phyloP scores from a whole-genome alignment of 2,888 invertebrate genomes.

The Troides aeacus region DNA sequence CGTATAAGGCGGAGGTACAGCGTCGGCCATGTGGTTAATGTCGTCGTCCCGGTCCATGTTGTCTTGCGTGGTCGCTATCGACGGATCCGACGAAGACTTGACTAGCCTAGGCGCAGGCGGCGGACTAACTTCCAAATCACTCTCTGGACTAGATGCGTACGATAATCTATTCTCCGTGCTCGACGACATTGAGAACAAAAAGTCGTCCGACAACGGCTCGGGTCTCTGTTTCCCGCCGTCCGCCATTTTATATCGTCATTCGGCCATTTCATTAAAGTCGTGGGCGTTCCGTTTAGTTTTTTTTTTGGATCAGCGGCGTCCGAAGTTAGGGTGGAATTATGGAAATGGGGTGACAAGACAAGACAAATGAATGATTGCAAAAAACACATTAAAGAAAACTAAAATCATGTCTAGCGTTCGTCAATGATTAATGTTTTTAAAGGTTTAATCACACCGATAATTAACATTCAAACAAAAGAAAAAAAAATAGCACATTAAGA shows the following conservation, averaged over 20 bases:
- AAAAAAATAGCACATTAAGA: slow-evolving; percentile 2
- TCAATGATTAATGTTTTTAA: slow-evolving; percentile 65
- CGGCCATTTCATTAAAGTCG: slow-evolving; percentile 50
- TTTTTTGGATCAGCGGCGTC: slow-evolving; percentile 53
- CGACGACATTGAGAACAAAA: slow-evolving; percentile 98
- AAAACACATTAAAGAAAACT: slow-evolving; percentile 66
- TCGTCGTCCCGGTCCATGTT: slow-evolving; percentile 85
- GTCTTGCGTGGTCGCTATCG: slow-evolving; percentile 95
- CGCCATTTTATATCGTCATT: slow-evolving; percentile 49
- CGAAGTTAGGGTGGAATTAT: slow-evolving; percentile 68
- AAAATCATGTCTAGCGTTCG: slow-evolving; percentile 66
- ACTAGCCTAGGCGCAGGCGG: slow-evolving; percentile 89
- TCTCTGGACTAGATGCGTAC: slow-evolving; percentile 97
- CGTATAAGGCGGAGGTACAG: slow-evolving; percentile 92
- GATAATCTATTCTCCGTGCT: slow-evolving; percentile 88
- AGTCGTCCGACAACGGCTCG: slow-evolving; percentile 98
- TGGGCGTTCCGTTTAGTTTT: slow-evolving; percentile 39
- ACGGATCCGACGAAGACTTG: slow-evolving; percentile 96
- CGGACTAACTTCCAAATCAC: slow-evolving; percentile 89
- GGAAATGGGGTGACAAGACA: slow-evolving; percentile 78
- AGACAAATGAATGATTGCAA: slow-evolving; percentile 78
- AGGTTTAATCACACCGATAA: slow-evolving; percentile 52
- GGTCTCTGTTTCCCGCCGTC: slow-evolving; percentile 86
- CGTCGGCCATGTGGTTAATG: slow-evolving; percentile 79
- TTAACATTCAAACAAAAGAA: slow-evolving; percentile 51